phyloP scores from a whole-genome alignment of 2,888 invertebrate species.

The Thereva unica region DNA sequence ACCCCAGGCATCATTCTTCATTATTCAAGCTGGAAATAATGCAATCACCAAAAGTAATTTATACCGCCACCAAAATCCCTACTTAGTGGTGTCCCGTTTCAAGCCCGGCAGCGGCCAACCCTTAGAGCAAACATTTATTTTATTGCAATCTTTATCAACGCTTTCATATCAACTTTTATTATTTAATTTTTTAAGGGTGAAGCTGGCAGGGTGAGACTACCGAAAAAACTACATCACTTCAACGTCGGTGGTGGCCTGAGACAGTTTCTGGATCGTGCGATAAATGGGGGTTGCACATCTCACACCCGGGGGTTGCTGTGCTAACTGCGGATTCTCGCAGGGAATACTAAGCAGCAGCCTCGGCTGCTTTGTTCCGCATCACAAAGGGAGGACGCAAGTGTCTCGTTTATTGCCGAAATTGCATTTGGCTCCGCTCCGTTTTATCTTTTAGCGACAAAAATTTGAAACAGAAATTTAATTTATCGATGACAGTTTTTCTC shows the following conservation, averaged over 20 bases:
- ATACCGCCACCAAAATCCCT: conserved; percentile 27
- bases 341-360: conserved; percentile 33
- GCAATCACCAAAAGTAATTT: conserved; percentile 31
- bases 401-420: conserved; percentile 31
- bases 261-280: too few species aligned
- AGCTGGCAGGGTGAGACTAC: neutral
- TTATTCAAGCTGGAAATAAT: conserved; percentile 25
- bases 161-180: conserved; percentile 34
- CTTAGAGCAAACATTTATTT: conserved; percentile 32
- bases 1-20: neutral
- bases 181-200: conserved; percentile 33
- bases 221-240: too few species aligned
- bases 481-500: conserved; percentile 33
- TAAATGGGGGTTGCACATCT: too few species aligned
- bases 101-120: neutral
- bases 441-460: conserved; percentile 28
- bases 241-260: too few species aligned
- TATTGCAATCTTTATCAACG: conserved; percentile 34
- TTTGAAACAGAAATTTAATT: conserved; percentile 34
- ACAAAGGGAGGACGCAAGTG: conserved; percentile 34
- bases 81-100: neutral
- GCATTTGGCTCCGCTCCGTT: conserved; percentile 27
- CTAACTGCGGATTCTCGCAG: conserved; percentile 17
- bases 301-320: conserved; percentile 17
- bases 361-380: conserved; percentile 28